Evolutionary conservation across 1,140 invertebrate species (phyloP).

Genomic region (Drosophila pruinosa): DNA sequence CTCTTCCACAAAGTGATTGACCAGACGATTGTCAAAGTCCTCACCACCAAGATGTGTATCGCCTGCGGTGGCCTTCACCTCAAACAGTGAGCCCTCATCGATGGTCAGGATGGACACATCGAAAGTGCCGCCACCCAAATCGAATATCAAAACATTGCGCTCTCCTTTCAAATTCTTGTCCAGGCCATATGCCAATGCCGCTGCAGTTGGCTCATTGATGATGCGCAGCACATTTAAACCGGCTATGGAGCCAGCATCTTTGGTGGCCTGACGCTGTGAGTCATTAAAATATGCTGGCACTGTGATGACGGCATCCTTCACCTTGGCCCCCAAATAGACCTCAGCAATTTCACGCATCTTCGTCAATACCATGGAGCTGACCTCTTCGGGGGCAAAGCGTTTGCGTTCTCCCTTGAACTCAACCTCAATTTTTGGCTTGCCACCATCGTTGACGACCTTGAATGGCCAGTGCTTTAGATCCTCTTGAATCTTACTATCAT

Average conservation of each 20-base stretch:
- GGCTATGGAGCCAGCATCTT: conserved; percentile 90
- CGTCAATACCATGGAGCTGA: conserved; percentile 92
- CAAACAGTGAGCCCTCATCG: conserved; percentile 91
- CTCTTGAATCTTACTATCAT: conserved; percentile 89
- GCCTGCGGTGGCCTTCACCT: conserved; percentile 91
- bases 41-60: conserved; percentile 90
- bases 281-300: conserved; percentile 89
- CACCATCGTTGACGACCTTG: conserved; percentile 86
- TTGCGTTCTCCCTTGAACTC: conserved; percentile 91
- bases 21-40: conserved; percentile 92
- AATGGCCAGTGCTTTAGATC: conserved; percentile 93
- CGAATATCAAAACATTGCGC: conserved; percentile 89
- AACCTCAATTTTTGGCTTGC: conserved; percentile 90
- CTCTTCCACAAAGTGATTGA: conserved; percentile 90
- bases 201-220: conserved; percentile 91
- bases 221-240: conserved; percentile 92
- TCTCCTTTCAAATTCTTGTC: conserved; percentile 93
- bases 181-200: conserved; percentile 92
- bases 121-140: conserved; percentile 90
- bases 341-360: conserved; percentile 90
- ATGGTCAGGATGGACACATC: conserved; percentile 95
- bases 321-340: conserved; percentile 84
- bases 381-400: conserved; percentile 92
- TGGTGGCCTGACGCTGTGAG: conserved; percentile 87
- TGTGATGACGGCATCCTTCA: conserved; percentile 88